Conservation (phyloP, 2,888 invertebrate genomes). For the Coronaproctus castanopsis region DNA sequence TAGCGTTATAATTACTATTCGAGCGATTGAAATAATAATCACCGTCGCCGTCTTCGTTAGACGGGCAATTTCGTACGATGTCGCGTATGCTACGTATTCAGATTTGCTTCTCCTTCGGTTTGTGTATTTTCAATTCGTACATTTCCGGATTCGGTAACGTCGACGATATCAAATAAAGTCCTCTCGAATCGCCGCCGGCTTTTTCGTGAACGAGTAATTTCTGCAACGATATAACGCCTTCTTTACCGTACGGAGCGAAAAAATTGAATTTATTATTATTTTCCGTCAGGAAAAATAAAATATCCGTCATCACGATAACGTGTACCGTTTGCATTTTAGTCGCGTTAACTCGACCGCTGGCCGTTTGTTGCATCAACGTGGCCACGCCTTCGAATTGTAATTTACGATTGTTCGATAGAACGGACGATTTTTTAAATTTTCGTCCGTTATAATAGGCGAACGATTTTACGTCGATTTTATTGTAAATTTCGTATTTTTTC, state of each 20-base stretch:
- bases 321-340: constrained; percentile 51
- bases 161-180: constrained; percentile 80
- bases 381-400: constrained; percentile 76
- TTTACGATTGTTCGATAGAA: constrained; percentile 60
- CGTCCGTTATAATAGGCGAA: constrained; percentile 61
- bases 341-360: no score
- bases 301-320: constrained; percentile 76
- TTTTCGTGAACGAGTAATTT: constrained; percentile 83
- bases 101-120: constrained; percentile 68
- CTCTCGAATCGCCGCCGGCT: constrained; percentile 69
- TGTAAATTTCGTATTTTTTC: constrained; percentile 75
- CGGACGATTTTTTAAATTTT: constrained; percentile 84
- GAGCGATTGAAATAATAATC: background rate
- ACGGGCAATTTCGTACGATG: constrained; percentile 69
- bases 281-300: constrained; percentile 76
- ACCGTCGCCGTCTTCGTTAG: constrained; percentile 50
- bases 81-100: constrained; percentile 77
- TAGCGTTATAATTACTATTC: no score
- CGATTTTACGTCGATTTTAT: constrained; percentile 78
- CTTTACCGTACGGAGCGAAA: constrained; percentile 85
- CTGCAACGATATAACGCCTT: constrained; percentile 77
- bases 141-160: constrained; percentile 84
- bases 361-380: constrained; percentile 71
- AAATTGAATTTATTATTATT: constrained; percentile 34
- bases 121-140: constrained; percentile 75